A percentile compares a stretch with the other conserved stretches of the same genome.
Conservation (phyloP, 2,113 vertebrate genomes). For the Psilopogon haemacephalus region DNA sequence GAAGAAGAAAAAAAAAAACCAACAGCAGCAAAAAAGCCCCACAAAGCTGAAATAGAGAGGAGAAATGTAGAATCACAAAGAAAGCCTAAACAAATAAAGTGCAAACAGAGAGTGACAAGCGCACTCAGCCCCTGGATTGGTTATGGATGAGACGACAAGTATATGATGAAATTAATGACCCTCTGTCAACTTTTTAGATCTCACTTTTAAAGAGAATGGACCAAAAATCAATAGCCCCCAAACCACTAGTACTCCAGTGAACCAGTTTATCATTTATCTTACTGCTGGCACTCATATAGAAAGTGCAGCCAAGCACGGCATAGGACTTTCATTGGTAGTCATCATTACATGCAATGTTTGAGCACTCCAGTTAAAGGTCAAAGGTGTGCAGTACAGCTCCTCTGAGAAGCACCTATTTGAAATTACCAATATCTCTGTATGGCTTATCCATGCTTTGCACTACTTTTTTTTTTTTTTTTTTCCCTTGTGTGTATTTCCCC, state of each 20-base stretch:
- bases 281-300: slow-evolving; percentile 84
- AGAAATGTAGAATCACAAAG: slow-evolving; percentile 73
- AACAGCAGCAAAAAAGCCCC: background rate
- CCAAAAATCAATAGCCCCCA: slow-evolving; percentile 89
- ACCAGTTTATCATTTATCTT: slow-evolving; percentile 88
- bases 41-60: slow-evolving; percentile 42
- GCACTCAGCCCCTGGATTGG: slow-evolving; percentile 81
- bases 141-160: slow-evolving; percentile 86
- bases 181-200: slow-evolving; percentile 91
- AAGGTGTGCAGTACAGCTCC: slow-evolving; percentile 70
- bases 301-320: slow-evolving; percentile 84
- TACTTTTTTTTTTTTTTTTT: background rate
- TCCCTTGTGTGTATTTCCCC: background rate
- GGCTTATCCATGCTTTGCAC: background rate
- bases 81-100: slow-evolving; percentile 91
- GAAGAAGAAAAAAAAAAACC: slow-evolving; percentile 38
- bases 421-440: slow-evolving; percentile 52
- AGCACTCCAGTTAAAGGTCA: slow-evolving; percentile 79
- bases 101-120: slow-evolving; percentile 87
- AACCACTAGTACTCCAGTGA: slow-evolving; percentile 85
- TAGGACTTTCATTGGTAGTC: slow-evolving; percentile 79
- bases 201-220: slow-evolving; percentile 88
- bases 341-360: slow-evolving; percentile 77
- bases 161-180: slow-evolving; percentile 91
- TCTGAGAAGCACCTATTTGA: slow-evolving; percentile 67